These are phyloP conservation scores for Callipepla squamata DNA, from an alignment of 2,113 vertebrate genomes.

Conservation along the genomic window DNA sequence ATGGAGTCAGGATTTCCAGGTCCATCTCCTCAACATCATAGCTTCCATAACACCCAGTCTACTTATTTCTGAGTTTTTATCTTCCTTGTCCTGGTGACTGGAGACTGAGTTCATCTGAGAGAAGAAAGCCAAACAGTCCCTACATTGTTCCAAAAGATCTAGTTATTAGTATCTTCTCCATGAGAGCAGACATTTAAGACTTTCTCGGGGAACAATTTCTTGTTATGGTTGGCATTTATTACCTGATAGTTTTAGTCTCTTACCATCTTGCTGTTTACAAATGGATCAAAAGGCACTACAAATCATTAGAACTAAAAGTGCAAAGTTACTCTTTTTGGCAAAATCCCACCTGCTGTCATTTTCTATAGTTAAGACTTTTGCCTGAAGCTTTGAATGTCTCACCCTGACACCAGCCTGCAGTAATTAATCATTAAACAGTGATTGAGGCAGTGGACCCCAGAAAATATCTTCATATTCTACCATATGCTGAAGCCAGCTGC, in stretches of 20 bases:
- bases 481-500: slow-evolving; percentile 84
- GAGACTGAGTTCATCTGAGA: not conserved
- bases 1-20: not conserved
- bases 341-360: slow-evolving; percentile 76
- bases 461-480: slow-evolving; percentile 77
- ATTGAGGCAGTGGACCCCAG: slow-evolving; percentile 75
- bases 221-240: slow-evolving; percentile 62
- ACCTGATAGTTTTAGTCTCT: slow-evolving; percentile 42
- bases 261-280: slow-evolving; percentile 61
- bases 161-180: slow-evolving; percentile 33
- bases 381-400: slow-evolving; percentile 74
- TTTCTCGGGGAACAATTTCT: slow-evolving; percentile 56
- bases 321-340: slow-evolving; percentile 68
- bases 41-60: rapidly evolving
- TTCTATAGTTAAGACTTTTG: slow-evolving; percentile 77
- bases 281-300: slow-evolving; percentile 60
- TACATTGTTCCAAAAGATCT: slow-evolving; percentile 22
- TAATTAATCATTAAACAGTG: slow-evolving; percentile 85
- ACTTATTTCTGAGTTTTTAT: not conserved
- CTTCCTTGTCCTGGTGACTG: not conserved
- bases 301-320: slow-evolving; percentile 66
- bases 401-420: slow-evolving; percentile 78
- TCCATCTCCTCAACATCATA: not conserved
- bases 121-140: not conserved
- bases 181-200: slow-evolving; percentile 29